A percentile compares a stretch with the other conserved stretches of the same genome.
phyloP scores from a whole-genome alignment of 2,113 vertebrate species.

The Lota lota region DNA sequence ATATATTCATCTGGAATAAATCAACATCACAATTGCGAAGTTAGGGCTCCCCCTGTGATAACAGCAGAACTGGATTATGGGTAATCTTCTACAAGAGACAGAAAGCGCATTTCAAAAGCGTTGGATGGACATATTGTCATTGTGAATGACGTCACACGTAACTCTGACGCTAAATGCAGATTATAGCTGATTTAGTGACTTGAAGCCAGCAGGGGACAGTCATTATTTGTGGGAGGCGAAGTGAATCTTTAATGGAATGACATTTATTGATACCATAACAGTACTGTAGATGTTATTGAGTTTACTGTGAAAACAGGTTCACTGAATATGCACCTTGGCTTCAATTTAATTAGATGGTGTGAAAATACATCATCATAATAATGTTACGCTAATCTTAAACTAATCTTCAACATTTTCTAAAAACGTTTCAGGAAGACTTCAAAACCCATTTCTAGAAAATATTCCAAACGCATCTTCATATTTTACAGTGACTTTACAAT shows the following conservation, averaged over 20 bases:
- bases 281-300: slow-evolving; percentile 71
- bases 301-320: slow-evolving; percentile 59
- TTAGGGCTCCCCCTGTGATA: too few species aligned
- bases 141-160: slow-evolving; percentile 18
- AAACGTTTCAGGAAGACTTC: background rate
- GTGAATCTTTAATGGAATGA: slow-evolving; percentile 75
- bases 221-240: slow-evolving; percentile 79
- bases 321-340: slow-evolving; percentile 25
- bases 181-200: slow-evolving; percentile 28
- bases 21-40: too few species aligned
- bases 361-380: slow-evolving; percentile 7
- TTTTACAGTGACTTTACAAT: slow-evolving; percentile 13
- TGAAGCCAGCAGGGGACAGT: slow-evolving; percentile 62
- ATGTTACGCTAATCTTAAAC: background rate
- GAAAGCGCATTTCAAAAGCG: slow-evolving; percentile 11
- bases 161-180: background rate
- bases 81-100: slow-evolving; percentile 2
- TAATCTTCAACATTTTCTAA: too few species aligned
- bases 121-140: slow-evolving; percentile 6
- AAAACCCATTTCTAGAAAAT: background rate
- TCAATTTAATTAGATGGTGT: slow-evolving; percentile 19
- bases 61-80: slow-evolving; percentile 1
- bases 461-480: background rate
- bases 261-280: slow-evolving; percentile 40
- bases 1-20: slow-evolving; percentile 3